phyloP scores from a whole-genome alignment of 1,140 invertebrate genomes.

The Notospermus geniculatus region DNA sequence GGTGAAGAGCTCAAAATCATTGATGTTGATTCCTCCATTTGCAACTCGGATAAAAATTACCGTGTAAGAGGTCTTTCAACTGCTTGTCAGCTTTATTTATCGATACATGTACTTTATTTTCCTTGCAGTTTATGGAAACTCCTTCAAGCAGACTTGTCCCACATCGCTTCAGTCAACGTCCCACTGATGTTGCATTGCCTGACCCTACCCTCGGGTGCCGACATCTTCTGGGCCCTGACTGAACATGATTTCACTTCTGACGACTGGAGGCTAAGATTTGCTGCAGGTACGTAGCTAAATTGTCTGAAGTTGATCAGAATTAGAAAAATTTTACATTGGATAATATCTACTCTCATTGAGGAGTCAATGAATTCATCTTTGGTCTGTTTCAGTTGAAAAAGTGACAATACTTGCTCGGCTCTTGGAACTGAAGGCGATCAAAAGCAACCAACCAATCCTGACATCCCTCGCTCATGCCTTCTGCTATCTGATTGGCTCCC shows the following conservation, averaged over 20 bases:
- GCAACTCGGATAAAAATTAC: no score
- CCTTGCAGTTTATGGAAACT: slow-evolving; percentile 83
- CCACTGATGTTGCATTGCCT: slow-evolving; percentile 92
- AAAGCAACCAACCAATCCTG: slow-evolving; percentile 79
- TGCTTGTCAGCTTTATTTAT: no score
- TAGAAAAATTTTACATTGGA: no score
- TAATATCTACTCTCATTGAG: no score
- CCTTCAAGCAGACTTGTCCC: slow-evolving; percentile 87
- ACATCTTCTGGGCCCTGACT: slow-evolving; percentile 92
- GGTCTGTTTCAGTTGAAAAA: slow-evolving; percentile 72
- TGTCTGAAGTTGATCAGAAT: no score
- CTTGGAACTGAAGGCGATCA: slow-evolving; percentile 83
- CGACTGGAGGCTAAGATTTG: slow-evolving; percentile 88
- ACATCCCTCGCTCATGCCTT: slow-evolving; percentile 94
- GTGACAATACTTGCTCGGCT: slow-evolving; percentile 89
- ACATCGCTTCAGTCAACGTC: slow-evolving; percentile 84
- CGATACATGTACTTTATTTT: no score
- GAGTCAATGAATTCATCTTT: slow-evolving; percentile 5
- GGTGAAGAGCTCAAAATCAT: no score
- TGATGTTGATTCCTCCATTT: no score
- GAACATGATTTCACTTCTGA: slow-evolving; percentile 82
- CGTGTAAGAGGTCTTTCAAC: no score
- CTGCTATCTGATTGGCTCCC: slow-evolving; percentile 91
- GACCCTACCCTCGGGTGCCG: slow-evolving; percentile 84
- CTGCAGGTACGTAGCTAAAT: slow-evolving; percentile 65